Base-by-base conservation (phyloP, 2,113 vertebrate genomes). In the Shinisaurus crocodilurus region DNA sequence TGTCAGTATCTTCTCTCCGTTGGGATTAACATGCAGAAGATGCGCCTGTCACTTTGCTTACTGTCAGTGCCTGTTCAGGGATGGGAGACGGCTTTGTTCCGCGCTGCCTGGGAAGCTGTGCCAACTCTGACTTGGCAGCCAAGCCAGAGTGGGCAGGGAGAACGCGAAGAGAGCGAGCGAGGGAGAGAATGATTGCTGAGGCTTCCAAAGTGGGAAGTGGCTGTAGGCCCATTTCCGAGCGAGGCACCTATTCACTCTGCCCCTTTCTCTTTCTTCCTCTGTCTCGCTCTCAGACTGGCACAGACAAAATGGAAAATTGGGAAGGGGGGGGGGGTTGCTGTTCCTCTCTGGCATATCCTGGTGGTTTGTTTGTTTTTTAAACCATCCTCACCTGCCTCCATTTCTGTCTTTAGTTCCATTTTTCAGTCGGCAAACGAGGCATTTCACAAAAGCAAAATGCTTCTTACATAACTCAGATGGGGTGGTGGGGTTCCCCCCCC, bases 31-130 rank as follows among this genome's bases (percentile, higher is more conserved):
- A 95, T 94, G 95, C 96, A 91, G 96, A 94, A 96, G 95, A 96
- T 96, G 95, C 92, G 94, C 93, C 96, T 96, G 96, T 96, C 94
- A 95, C 96, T 96, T 96, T 93, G 96, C 96, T 95, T 96, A 93
- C 95, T 94, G 94, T 95, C 96, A 95, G 94, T 81, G 65, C 86
- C 83, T 94, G 95, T 95, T 95, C 92, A 92, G 94, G 91, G 94
- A 91, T 93, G 96, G 96, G 96, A 92, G 95, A 96, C 65, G 96
- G 95, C 96, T 96, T 96, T 96, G 96, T 96, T 95, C 91, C 85
- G 94, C 74, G 90, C 94, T 87, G 95, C 94, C 88, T 69, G 85
- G 93, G 95, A 92, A 95, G 95, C 96, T 0, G 94, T 96, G 96
- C 96, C 96, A 96, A 95, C 95, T 92, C 91, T 90, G 93, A 89